These are phyloP conservation scores for Drosophila gunungcola DNA, from an alignment of 1,140 invertebrate species.

Conservation along the genomic window DNA sequence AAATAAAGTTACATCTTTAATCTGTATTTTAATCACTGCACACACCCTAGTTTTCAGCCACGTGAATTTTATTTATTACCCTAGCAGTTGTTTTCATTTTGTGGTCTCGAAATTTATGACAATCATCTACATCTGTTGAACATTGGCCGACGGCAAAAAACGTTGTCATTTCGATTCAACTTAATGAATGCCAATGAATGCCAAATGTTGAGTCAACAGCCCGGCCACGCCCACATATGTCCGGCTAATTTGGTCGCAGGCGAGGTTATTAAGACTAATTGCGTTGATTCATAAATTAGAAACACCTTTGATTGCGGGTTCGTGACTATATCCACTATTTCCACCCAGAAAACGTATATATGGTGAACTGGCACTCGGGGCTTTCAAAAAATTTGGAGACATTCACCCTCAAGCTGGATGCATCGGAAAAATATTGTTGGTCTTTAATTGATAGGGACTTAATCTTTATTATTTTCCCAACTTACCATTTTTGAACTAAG, in stretches of 20 bases:
- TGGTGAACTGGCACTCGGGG: background rate
- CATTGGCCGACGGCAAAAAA: conserved; percentile 25
- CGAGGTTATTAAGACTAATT: conserved; percentile 73
- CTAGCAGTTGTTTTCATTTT: background rate
- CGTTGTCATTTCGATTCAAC: conserved; percentile 40
- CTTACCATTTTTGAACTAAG: too few relatives aligned
- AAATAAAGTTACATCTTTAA: too few relatives aligned
- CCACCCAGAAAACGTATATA: background rate
- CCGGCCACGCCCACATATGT: conserved; percentile 25
- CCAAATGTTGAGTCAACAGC: conserved; percentile 24
- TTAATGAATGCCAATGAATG: conserved; percentile 59
- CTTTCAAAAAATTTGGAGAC: background rate
- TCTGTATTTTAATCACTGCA: too few relatives aligned
- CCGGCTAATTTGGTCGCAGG: conserved; percentile 37
- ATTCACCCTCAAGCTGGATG: background rate
- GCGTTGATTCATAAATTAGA: conserved; percentile 79
- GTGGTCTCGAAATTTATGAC: conserved; percentile 23
- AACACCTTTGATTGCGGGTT: conserved; percentile 73
- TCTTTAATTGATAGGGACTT: too few relatives aligned
- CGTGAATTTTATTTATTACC: background rate
- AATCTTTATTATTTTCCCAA: too few relatives aligned
- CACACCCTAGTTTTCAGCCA: background rate
- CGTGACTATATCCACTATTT: conserved; percentile 42
- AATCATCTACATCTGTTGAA: conserved; percentile 48
- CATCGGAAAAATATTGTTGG: background rate